phyloP scores from a whole-genome alignment of 1,140 invertebrate species.

The Caenorhabditis brenneri region DNA sequence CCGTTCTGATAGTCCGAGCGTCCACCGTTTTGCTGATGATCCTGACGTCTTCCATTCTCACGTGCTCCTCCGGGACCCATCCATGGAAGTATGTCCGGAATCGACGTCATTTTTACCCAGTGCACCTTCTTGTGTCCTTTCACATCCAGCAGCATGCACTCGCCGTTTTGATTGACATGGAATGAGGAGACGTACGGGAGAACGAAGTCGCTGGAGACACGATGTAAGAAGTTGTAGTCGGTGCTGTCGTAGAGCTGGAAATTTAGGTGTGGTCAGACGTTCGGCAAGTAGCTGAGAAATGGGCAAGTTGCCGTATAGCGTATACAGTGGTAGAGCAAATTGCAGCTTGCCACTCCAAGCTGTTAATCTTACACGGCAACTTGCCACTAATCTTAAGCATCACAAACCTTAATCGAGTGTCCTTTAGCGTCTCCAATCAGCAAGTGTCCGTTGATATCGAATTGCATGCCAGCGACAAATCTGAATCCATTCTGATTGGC shows the following conservation, averaged over 20 bases:
- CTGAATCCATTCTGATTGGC: neutral
- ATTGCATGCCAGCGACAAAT: conserved; percentile 1
- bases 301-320: too few relatives aligned
- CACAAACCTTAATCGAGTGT: neutral
- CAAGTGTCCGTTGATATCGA: neutral
- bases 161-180: neutral
- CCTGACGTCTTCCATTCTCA: too few relatives aligned
- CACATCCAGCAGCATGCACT: neutral
- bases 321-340: too few relatives aligned
- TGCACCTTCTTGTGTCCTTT: neutral
- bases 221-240: neutral
- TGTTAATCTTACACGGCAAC: too few relatives aligned
- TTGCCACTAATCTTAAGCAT: neutral
- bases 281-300: too few relatives aligned
- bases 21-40: too few relatives aligned
- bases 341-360: too few relatives aligned
- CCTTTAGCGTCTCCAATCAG: conserved; percentile 9
- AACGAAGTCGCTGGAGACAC: neutral
- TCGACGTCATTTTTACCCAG: neutral
- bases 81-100: neutral
- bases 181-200: neutral
- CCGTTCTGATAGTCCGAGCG: too few relatives aligned
- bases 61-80: neutral
- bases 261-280: too few relatives aligned
- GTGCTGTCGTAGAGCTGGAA: neutral